Conservation (phyloP, 2,113 vertebrate genomes). For the Nanger granti region DNA sequence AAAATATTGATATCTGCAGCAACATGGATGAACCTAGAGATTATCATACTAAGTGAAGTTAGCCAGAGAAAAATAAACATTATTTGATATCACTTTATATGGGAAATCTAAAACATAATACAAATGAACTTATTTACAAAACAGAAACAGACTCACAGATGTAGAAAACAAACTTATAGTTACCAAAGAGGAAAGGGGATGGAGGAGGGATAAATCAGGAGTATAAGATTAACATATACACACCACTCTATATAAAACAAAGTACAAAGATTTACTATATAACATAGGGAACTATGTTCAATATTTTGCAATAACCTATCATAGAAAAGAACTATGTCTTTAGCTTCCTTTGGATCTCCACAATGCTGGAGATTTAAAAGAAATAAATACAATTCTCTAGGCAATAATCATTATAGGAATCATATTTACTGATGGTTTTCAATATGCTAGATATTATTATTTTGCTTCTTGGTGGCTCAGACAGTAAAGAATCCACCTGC, state of each 20-base stretch:
- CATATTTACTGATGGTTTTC: background rate
- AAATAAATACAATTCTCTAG: background rate
- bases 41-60: background rate
- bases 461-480: background rate
- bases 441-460: background rate
- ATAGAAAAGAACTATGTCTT: background rate
- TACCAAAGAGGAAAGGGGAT: background rate
- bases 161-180: background rate
- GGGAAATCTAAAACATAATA: background rate
- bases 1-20: background rate
- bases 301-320: background rate
- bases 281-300: background rate
- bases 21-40: background rate
- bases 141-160: background rate
- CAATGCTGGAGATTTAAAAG: background rate
- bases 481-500: background rate
- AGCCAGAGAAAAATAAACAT: background rate
- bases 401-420: background rate
- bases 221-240: background rate
- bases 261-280: background rate
- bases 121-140: background rate
- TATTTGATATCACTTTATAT: background rate
- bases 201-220: background rate
- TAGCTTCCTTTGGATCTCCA: background rate
- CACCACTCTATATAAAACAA: background rate